These are phyloP conservation scores for Napeogenes sylphis DNA, from an alignment of 2,888 invertebrate genomes.

Conservation along the genomic window DNA sequence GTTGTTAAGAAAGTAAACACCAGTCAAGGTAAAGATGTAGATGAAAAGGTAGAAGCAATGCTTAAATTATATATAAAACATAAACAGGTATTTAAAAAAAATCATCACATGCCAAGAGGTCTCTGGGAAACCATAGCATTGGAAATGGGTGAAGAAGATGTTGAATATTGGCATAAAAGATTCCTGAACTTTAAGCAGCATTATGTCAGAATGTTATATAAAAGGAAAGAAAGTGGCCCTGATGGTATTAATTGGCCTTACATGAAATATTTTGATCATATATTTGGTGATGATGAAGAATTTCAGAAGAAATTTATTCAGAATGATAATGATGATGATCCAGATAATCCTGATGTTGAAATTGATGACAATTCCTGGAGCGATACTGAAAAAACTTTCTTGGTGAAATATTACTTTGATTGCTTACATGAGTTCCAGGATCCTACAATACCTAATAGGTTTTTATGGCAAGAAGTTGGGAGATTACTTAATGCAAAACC, in stretches of 20 bases:
- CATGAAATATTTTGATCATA: constrained; percentile 58
- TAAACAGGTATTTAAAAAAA: constrained; percentile 49
- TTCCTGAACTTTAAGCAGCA: constrained; percentile 67
- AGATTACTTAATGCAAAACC: constrained; percentile 56
- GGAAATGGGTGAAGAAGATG: constrained; percentile 58
- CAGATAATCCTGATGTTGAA: constrained; percentile 16
- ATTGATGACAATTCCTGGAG: constrained; percentile 45
- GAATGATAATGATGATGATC: constrained; percentile 11
- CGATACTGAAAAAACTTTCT: constrained; percentile 53
- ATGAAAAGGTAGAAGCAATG: constrained; percentile 59
- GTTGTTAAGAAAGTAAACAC: constrained; percentile 44
- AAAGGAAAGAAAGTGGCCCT: constrained; percentile 42
- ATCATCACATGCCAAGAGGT: constrained; percentile 46
- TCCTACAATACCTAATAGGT: constrained; percentile 59
- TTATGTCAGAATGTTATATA: constrained; percentile 56
- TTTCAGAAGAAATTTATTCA: constrained; percentile 46
- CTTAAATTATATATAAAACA: constrained; percentile 56
- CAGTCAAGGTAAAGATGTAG: constrained; percentile 29
- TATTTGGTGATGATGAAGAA: constrained; percentile 53
- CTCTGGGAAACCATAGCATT: constrained; percentile 62
- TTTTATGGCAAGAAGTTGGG: constrained; percentile 67
- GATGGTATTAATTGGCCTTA: constrained; percentile 60
- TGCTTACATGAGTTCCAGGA: constrained; percentile 66
- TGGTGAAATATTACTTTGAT: constrained; percentile 65
- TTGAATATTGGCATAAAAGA: constrained; percentile 65